These are phyloP conservation scores for Smutsia gigantea DNA, from an alignment of 2,797 vertebrate species.

Conservation along the genomic window DNA sequence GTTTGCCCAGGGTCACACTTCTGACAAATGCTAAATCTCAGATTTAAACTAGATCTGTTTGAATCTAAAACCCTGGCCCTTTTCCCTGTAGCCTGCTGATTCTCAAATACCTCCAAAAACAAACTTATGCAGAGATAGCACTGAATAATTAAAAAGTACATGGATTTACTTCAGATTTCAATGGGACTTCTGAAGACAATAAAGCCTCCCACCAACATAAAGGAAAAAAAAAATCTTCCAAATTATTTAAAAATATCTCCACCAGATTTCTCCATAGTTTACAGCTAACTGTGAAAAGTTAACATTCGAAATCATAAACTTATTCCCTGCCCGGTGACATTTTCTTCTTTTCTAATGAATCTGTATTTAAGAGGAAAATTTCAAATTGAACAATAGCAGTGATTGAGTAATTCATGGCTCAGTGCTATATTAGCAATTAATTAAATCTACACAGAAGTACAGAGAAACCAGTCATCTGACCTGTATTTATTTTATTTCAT, in stretches of 20 bases:
- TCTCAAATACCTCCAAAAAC: neutral
- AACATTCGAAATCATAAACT: conserved; percentile 79
- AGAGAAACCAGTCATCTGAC: conserved; percentile 79
- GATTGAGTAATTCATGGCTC: conserved; percentile 82
- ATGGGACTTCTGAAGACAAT: neutral
- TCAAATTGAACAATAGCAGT: conserved; percentile 80
- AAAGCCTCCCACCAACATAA: conserved; percentile 14
- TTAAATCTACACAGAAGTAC: conserved; percentile 81
- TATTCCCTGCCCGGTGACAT: conserved; percentile 81
- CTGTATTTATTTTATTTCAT: conserved; percentile 83
- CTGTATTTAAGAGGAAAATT: conserved; percentile 83
- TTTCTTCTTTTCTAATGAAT: conserved; percentile 82
- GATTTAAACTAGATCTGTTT: neutral
- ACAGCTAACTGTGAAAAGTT: conserved; percentile 68
- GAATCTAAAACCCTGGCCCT: neutral
- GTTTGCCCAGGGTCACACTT: neutral
- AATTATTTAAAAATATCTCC: conserved; percentile 61
- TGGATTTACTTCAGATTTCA: neutral
- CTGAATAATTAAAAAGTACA: neutral
- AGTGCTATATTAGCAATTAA: conserved; percentile 85
- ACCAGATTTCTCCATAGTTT: conserved; percentile 68
- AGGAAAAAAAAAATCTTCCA: neutral
- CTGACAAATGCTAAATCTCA: neutral
- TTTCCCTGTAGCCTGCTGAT: neutral
- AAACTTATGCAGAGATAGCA: neutral